Base-by-base conservation (phyloP, 2,113 vertebrate species). In the Rostratula benghalensis region DNA sequence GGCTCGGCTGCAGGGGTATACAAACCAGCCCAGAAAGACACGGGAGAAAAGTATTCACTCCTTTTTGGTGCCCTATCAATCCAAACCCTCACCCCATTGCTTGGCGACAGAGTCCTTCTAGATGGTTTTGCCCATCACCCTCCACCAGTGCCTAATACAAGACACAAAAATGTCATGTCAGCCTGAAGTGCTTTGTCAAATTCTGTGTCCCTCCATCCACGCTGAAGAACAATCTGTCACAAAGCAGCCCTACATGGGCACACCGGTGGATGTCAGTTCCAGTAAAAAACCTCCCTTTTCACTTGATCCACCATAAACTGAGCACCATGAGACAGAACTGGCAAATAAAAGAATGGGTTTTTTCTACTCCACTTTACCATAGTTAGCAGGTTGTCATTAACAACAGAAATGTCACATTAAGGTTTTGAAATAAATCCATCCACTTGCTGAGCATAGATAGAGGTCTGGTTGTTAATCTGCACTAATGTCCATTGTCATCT, bases 161-260 rank as follows among this genome's bases (percentile, higher is more conserved):
- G 41, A 30, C 21, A n/a, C 22, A 59, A 82, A 84, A 83, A 54
- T 13, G 11, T 35, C 69, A 46, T 0, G 1, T 35, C n/a, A 33
- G 19, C 21, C 79, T 75, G 57, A 82, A 83, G 43, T 1, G 0
- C 51, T 64, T 63, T 33, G 70, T 68, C 37, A 76, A 71, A 79
- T 65, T 69, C 68, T 1, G 0, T 35, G 53, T 28, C 13, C 7
- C 27, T 28, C 22, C 33, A 71, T 20, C 24, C 61, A 80, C 28
- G 11, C 0, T 48, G 37, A 71, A 63, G 51, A 80, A 83, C 1
- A 2, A 15, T 59, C 71, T 57, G 18, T 39, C 54, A 80, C 0
- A 11, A 43, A 87, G 53, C 41, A 89, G 21, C 54, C 57, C 67
- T 76, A 45, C 24, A 27, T 2, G 17, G 25, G 31, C 25, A 64